Conservation (phyloP, 2,797 vertebrate species). For the Nasua narica region DNA sequence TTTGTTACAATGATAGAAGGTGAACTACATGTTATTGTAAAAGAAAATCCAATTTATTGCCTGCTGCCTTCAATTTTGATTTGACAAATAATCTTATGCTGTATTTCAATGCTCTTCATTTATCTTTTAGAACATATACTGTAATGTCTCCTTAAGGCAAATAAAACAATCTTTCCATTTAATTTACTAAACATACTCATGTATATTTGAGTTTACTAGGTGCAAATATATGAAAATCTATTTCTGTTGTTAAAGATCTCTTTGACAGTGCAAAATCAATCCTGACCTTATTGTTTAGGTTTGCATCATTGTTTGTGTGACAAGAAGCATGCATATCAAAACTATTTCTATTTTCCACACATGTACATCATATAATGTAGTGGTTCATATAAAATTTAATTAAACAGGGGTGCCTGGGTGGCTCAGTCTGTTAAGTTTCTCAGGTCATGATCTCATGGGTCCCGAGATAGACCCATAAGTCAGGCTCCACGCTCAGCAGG, state of each 20-base stretch:
- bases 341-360: background rate
- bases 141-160: slow-evolving; percentile 78
- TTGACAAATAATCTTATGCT: slow-evolving; percentile 78
- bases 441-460: background rate
- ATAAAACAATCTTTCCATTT: slow-evolving; percentile 81
- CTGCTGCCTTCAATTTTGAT: slow-evolving; percentile 79
- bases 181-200: slow-evolving; percentile 78
- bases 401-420: background rate
- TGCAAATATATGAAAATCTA: slow-evolving; percentile 74
- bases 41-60: slow-evolving; percentile 83
- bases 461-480: background rate
- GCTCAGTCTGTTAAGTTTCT: background rate
- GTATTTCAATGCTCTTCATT: slow-evolving; percentile 69
- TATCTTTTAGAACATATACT: slow-evolving; percentile 76
- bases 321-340: background rate
- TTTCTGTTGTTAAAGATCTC: slow-evolving; percentile 76
- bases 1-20: slow-evolving; percentile 76
- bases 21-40: slow-evolving; percentile 77
- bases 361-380: background rate
- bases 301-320: background rate
- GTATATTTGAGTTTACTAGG: slow-evolving; percentile 70
- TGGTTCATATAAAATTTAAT: background rate
- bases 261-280: slow-evolving; percentile 75
- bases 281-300: slow-evolving; percentile 73
- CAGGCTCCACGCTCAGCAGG: background rate